Evolutionary conservation across 2,888 invertebrate species (phyloP), one percentile per base, ranked within the genome.

Genomic region (Acrobasis consociella): DNA sequence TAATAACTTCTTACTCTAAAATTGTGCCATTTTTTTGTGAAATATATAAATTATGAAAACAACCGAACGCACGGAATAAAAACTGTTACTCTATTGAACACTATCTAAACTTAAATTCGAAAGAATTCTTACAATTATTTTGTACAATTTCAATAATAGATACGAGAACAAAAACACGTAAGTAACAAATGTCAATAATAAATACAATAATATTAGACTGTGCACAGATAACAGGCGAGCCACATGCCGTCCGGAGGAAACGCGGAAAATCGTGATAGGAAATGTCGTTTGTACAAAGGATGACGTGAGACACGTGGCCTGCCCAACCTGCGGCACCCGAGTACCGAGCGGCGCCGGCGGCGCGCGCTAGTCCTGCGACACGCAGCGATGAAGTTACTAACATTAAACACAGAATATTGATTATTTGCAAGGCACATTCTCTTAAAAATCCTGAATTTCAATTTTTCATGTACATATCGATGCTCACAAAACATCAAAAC

Each of bases 381-480:
- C 76, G 83, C 86, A 85, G 82, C 79, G 76, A 78, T 80, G 78
- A 81, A 83, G 80, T 84, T 81, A 87, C 87, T 91, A 90, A 89
- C 77, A 91, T 91, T 91, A 91, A 91, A 92, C 91, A 91, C 91
- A 91, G 91, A 91, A 91, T 91, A 91, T 87, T 89, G 91, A 88
- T 82, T 88, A 90, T 87, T 91, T 91, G 91, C 91, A 92, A 92
- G 91, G 91, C 91, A 92, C 91, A 92, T 91, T 91, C 88, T 91
- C 83, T 90, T 92, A 86, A 89, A 89, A 91, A 92, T 91, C 89
- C 91, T 89, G 91, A 87, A 82, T 87, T 90, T 84, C 81, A 83
- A 80, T 82, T 86, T 87, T 86, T 81, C 85, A 88, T 86, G 85
- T 90, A 87, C 82, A 87, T 78, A 78, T 74, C 76, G 78, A 85